These are phyloP conservation scores for Aphis gossypii DNA, from an alignment of 1,140 invertebrate species.

Conservation along the genomic window DNA sequence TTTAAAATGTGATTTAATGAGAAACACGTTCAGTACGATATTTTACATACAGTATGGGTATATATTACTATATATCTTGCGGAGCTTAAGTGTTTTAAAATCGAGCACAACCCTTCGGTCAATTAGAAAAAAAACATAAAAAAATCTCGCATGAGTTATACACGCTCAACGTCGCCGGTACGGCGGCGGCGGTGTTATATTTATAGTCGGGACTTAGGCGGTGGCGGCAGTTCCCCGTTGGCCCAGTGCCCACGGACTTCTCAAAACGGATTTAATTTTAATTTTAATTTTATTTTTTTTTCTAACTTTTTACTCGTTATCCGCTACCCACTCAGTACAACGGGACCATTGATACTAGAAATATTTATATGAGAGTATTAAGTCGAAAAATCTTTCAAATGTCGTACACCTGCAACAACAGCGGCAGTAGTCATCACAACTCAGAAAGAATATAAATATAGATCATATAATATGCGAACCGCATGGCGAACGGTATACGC, in stretches of 20 bases:
- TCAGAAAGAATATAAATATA: conserved; percentile 23
- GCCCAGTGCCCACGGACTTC: not conserved
- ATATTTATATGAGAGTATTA: not conserved
- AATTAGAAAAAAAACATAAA: not conserved
- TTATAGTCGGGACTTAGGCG: conserved; percentile 1
- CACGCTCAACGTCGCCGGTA: not conserved
- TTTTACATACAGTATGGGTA: not conserved
- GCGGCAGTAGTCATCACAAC: not conserved
- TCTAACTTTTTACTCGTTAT: not conserved
- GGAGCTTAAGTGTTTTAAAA: not conserved
- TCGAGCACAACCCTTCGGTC: not conserved
- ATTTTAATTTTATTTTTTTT: not conserved
- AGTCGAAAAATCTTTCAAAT: not conserved
- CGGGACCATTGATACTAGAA: conserved; percentile 22
- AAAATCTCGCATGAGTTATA: not conserved
- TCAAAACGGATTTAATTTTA: conserved; percentile 51
- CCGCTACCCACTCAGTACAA: not conserved
- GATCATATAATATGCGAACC: not conserved
- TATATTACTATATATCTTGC: not conserved
- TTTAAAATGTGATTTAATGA: not conserved
- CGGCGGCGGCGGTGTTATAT: not conserved
- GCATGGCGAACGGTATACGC: not conserved
- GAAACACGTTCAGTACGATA: not conserved
- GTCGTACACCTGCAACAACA: not conserved
- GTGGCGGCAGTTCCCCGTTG: not conserved